Percentiles rank a stretch among this genome's conserved stretches.
Evolutionary conservation across 92 coral and sea anemone species (phyloP).

Genomic region (Montipora capitata): DNA sequence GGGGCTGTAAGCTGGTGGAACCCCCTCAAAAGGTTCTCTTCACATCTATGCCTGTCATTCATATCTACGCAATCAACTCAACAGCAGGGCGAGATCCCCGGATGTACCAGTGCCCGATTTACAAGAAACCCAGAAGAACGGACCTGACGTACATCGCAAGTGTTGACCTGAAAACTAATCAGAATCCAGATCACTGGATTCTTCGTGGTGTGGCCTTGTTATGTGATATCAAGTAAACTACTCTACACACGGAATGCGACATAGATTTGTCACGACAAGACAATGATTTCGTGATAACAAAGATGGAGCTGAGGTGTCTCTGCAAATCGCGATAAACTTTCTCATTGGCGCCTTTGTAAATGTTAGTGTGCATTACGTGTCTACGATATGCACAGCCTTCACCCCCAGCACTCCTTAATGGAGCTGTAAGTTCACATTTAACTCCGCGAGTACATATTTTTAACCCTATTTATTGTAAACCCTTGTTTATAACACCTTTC

Average conservation of each 20-base stretch:
- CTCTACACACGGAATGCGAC: neutral
- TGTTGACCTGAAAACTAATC: slow-evolving; percentile 96
- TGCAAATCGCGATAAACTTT: too few species aligned
- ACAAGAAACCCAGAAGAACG: slow-evolving; percentile 94
- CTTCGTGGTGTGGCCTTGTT: slow-evolving; percentile 95
- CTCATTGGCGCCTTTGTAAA: too few species aligned
- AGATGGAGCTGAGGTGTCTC: too few species aligned
- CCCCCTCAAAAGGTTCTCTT: slow-evolving; percentile 96
- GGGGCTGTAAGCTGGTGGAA: slow-evolving; percentile 97
- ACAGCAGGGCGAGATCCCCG: slow-evolving; percentile 95
- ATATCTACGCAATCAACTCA: slow-evolving; percentile 96
- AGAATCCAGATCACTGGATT: slow-evolving; percentile 99
- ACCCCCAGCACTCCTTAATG: neutral
- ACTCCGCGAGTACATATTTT: neutral
- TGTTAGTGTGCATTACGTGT: too few species aligned
- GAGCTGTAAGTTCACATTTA: neutral
- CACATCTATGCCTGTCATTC: slow-evolving; percentile 38
- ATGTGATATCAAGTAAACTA: slow-evolving; percentile 90
- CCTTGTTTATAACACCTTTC: neutral
- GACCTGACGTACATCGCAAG: slow-evolving; percentile 96
- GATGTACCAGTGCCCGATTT: slow-evolving; percentile 43
- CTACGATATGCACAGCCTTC: too few species aligned
- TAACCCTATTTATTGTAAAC: slow-evolving; percentile 34
- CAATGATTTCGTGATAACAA: too few species aligned
- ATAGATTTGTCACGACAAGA: too few species aligned